Base-by-base conservation (phyloP, 2,888 invertebrate species). In the Peribatodes rhomboidaria region DNA sequence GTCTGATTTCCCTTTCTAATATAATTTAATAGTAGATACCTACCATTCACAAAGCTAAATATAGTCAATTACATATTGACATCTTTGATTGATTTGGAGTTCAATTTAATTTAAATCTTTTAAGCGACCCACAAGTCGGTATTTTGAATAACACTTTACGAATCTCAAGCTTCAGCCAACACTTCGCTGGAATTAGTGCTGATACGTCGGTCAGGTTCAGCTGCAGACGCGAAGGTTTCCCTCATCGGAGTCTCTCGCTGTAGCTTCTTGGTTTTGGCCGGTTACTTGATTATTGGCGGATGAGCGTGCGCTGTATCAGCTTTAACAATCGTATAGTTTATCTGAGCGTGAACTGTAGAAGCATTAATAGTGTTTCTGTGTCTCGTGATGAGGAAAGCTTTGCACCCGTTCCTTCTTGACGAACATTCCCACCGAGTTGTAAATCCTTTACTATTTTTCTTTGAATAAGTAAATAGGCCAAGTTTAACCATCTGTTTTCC, bases 381-480 rank as follows among this genome's bases (percentile, higher is more conserved):
- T 49, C 49, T 49, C 49, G 33, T 49, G 10, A 49, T 33, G 14
- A 49, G 31, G 8, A 33, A 33, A 6, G 31, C 49, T 49, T 16
- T 49, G 16, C 49, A 49, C 16, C 33, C 49, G 14, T 31, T 49
- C 11, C 16, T 14, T 11, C 49, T 33, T 31, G 49, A 33, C 8
- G 35, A 50, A n/a, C 50, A 50, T 50, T 35, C 35, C 50, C 50
- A 50, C 18, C 37, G 50, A 0, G 35, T 50, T 35, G 50, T 50
- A n/a, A 20, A 13, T 20, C 50, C 50, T 50, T 50, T 50, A 9
- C 18, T 3, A n/a, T 50, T 50, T 11, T 35, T 50, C 50, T 50
- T 35, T 18, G 50, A 50, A 14, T 50, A 50, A 13, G 50, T 50
- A n/a, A 18, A 50, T 13, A 4, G 2, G 3, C 50, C 50, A 9